Percentiles rank a stretch among this genome's conserved stretches.
Evolutionary conservation across 2,797 vertebrate genomes (phyloP).

Genomic region (Erpetoichthys calabaricus): DNA sequence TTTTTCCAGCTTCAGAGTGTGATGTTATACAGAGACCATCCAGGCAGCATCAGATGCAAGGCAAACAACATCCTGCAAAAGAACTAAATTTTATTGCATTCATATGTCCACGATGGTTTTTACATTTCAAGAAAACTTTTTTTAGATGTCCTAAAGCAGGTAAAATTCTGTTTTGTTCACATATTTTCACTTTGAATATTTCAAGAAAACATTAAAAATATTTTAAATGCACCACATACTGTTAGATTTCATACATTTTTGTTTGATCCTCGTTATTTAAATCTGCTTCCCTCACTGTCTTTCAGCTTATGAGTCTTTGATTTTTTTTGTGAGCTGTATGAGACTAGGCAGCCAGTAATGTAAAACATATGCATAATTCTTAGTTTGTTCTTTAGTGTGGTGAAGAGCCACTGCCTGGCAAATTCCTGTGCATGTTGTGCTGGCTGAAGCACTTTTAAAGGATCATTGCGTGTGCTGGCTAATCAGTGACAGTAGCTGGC

Average conservation of each 20-base stretch:
- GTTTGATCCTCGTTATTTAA: neutral
- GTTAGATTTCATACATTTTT: neutral
- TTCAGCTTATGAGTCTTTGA: neutral
- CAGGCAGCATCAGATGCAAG: no score
- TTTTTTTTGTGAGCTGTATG: slow-evolving; percentile 3
- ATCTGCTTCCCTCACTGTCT: neutral
- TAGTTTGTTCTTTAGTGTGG: slow-evolving; percentile 5
- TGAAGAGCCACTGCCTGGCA: slow-evolving; percentile 8
- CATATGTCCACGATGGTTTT: no score
- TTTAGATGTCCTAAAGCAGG: no score
- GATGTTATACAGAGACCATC: no score
- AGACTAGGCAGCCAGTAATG: slow-evolving; percentile 12
- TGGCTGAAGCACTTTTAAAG: slow-evolving; percentile 7
- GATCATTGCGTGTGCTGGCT: slow-evolving; percentile 5
- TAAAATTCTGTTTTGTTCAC: no score
- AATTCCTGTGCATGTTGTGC: slow-evolving; percentile 5
- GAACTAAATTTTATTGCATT: no score
- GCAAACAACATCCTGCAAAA: no score
- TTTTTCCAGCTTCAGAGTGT: no score
- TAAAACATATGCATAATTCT: slow-evolving; percentile 18
- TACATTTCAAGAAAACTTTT: no score
- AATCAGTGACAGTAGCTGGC: slow-evolving; percentile 11
- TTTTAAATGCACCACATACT: neutral
- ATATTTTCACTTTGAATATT: no score
- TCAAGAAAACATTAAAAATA: neutral